Percentiles rank a stretch among this genome's conserved stretches.
These are phyloP conservation scores for Diadumene lineata DNA, from an alignment of 92 coral and sea anemone genomes.

Conservation along the genomic window DNA sequence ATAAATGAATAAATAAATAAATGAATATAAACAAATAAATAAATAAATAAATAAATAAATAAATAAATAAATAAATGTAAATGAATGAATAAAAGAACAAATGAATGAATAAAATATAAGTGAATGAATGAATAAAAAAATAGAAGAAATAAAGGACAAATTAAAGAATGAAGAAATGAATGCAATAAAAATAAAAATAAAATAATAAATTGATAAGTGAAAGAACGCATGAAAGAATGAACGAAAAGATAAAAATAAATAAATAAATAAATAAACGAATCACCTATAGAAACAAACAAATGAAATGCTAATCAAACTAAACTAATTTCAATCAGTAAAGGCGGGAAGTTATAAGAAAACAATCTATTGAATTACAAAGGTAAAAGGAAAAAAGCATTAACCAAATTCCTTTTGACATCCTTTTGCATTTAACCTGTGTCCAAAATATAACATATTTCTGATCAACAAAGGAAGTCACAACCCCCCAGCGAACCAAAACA, in stretches of 20 bases:
- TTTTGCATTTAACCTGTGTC: neutral
- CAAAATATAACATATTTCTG: neutral
- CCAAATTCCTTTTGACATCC: neutral
- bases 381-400: neutral
- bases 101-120: neutral
- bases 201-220: neutral
- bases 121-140: neutral
- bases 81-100: neutral
- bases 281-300: neutral
- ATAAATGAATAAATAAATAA: neutral
- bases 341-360: neutral
- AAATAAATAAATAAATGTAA: neutral
- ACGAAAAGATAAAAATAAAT: neutral
- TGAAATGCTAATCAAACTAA: neutral
- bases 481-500: slow-evolving; percentile 2
- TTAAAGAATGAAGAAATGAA: neutral
- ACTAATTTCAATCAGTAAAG: neutral
- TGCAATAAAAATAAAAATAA: neutral
- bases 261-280: neutral
- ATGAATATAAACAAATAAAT: neutral
- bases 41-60: neutral
- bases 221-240: neutral
- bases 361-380: neutral
- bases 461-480: slow-evolving; percentile 1
- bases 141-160: no score